Percentiles rank a stretch among this genome's conserved stretches.
Evolutionary conservation across 1,140 invertebrate genomes (phyloP).

Genomic region (Phthorimaea operculella): DNA sequence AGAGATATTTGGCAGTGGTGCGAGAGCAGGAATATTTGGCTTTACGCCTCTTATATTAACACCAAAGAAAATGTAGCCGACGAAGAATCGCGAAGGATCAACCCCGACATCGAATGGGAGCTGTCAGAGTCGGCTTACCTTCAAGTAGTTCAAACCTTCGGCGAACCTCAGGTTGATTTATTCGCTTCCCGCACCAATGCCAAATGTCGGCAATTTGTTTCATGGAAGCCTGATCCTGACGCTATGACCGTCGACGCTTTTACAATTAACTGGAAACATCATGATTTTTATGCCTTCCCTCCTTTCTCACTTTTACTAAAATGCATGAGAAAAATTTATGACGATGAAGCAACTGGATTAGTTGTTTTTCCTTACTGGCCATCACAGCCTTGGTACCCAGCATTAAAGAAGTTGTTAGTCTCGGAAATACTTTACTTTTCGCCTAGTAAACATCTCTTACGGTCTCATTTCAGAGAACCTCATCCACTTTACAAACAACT

Average conservation of each 20-base stretch:
- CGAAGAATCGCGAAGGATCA: conserved; percentile 2
- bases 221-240: conserved; percentile 9
- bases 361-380: not conserved
- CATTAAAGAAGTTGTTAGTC: not conserved
- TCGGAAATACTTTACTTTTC: not conserved
- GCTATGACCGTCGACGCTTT: conserved; percentile 9
- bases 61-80: conserved; percentile 9
- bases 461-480: not conserved
- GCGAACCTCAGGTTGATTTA: conserved; percentile 8
- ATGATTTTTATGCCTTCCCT: not conserved
- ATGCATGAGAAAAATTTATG: not conserved
- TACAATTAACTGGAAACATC: conserved; percentile 3
- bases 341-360: not conserved
- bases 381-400: not conserved
- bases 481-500: not conserved
- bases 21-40: not conserved
- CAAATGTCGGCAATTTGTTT: conserved; percentile 22
- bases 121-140: conserved; percentile 6
- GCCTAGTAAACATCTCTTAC: not conserved
- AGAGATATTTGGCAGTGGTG: conserved; percentile 8
- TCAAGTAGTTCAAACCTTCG: not conserved
- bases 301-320: not conserved
- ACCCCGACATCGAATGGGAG: conserved; percentile 9
- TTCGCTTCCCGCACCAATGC: conserved; percentile 5
- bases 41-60: conserved; percentile 8